phyloP scores from a whole-genome alignment of 2,888 invertebrate genomes.

The Tetrapedia diversipes region DNA sequence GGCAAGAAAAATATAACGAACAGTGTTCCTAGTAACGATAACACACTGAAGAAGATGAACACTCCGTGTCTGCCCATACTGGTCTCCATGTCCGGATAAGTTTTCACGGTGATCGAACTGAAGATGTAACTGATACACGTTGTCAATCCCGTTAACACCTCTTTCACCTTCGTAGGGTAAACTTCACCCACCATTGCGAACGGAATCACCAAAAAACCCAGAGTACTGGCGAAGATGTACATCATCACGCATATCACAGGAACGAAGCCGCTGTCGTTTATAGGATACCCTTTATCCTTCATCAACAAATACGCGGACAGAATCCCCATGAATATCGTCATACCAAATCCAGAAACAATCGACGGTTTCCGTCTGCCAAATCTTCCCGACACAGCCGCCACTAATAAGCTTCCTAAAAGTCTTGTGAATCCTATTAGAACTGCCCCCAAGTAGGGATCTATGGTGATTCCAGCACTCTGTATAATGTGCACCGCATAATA shows the following conservation, averaged over 20 bases:
- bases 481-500: conserved; percentile 85
- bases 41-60: conserved; percentile 83
- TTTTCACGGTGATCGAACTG: conserved; percentile 84
- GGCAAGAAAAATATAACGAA: conserved; percentile 83
- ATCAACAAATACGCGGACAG: conserved; percentile 83
- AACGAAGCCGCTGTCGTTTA: conserved; percentile 75
- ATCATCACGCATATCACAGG: conserved; percentile 83
- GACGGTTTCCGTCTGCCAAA: conserved; percentile 86
- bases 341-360: conserved; percentile 85
- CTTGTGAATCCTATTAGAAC: conserved; percentile 84
- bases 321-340: conserved; percentile 84
- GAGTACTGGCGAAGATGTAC: conserved; percentile 84
- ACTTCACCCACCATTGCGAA: conserved; percentile 85
- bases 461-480: conserved; percentile 82
- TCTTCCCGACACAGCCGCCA: conserved; percentile 83
- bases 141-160: conserved; percentile 83
- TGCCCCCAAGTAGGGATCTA: conserved; percentile 83
- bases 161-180: conserved; percentile 84
- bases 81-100: conserved; percentile 83
- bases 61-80: conserved; percentile 83
- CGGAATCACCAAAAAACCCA: conserved; percentile 85
- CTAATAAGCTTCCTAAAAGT: conserved; percentile 82
- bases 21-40: conserved; percentile 83
- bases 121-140: conserved; percentile 84
- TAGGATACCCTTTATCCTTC: conserved; percentile 70